These are phyloP conservation scores for Cladorhizidae sp. DNA, from an alignment of 37 sponge, comb jelly and placozoan species.

Conservation along the genomic window DNA sequence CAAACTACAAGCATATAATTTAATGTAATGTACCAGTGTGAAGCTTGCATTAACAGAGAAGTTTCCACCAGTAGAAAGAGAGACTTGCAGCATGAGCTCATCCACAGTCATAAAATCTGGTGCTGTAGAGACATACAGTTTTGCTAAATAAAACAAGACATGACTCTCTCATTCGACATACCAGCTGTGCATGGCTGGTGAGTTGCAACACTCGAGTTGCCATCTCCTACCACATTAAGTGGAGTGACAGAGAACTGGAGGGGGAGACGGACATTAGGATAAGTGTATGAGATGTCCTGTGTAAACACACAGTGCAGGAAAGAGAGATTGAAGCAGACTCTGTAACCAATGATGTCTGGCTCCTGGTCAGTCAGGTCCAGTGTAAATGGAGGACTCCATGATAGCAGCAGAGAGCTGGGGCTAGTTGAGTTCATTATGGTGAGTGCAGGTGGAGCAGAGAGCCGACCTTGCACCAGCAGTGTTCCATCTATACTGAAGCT, in stretches of 20 bases:
- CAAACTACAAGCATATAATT: too few species aligned
- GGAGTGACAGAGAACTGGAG: slow-evolving; percentile 18
- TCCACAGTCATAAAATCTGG: neutral
- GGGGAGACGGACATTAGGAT: slow-evolving; percentile 3
- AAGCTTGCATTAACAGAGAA: neutral
- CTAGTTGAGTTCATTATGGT: too few species aligned
- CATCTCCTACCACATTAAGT: slow-evolving; percentile 24
- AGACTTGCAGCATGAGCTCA: neutral
- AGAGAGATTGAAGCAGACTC: slow-evolving; percentile 3
- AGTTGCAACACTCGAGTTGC: neutral
- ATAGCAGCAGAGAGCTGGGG: neutral
- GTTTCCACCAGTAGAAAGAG: neutral
- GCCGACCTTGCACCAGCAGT: neutral
- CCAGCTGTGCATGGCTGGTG: slow-evolving; percentile 13
- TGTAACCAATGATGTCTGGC: slow-evolving; percentile 15
- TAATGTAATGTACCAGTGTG: neutral
- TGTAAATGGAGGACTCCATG: slow-evolving; percentile 8
- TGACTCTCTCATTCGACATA: neutral
- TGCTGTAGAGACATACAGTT: neutral
- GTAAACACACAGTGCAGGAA: neutral
- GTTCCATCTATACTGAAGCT: neutral
- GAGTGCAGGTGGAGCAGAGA: neutral
- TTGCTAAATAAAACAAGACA: neutral
- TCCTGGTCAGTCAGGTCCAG: slow-evolving; percentile 16
- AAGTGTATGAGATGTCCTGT: neutral